These are phyloP conservation scores for Asteroscopus sphinx DNA, from an alignment of 2,888 invertebrate species.

Conservation along the genomic window DNA sequence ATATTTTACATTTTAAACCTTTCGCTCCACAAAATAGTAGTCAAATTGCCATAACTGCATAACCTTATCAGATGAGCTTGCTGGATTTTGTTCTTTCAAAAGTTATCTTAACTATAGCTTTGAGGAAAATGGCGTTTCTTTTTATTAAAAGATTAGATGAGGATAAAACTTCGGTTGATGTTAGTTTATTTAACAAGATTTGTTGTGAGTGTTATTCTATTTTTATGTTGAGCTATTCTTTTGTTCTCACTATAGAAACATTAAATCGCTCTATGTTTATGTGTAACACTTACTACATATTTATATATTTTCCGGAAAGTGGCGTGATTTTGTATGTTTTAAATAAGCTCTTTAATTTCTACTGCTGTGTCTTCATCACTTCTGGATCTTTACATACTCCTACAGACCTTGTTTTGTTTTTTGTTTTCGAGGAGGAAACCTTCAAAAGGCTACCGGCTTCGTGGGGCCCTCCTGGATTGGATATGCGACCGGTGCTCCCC, in stretches of 20 bases:
- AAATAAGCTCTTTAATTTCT: no score
- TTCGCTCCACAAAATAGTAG: slow-evolving; percentile 20
- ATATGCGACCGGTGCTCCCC: no score
- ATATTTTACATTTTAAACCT: slow-evolving; percentile 20
- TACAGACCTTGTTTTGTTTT: no score
- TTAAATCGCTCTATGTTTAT: slow-evolving; percentile 3
- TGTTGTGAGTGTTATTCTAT: slow-evolving; percentile 13
- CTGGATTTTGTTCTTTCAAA: slow-evolving; percentile 12
- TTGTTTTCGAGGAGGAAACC: no score
- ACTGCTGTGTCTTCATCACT: no score
- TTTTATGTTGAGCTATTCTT: slow-evolving; percentile 12
- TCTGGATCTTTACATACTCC: no score
- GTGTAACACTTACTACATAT: background rate
- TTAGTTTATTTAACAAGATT: slow-evolving; percentile 27
- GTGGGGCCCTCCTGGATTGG: no score
- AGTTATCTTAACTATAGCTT: slow-evolving; percentile 18
- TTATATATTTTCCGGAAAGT: background rate
- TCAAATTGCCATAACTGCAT: slow-evolving; percentile 15
- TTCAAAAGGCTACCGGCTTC: no score
- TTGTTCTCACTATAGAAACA: slow-evolving; percentile 11
- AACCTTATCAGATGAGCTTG: slow-evolving; percentile 11
- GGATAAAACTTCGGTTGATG: slow-evolving; percentile 7
- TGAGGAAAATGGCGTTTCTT: slow-evolving; percentile 29
- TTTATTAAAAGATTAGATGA: slow-evolving; percentile 13
- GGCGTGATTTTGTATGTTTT: no score